Conservation (phyloP, 1,140 invertebrate genomes). For the Helicoverpa zea region DNA sequence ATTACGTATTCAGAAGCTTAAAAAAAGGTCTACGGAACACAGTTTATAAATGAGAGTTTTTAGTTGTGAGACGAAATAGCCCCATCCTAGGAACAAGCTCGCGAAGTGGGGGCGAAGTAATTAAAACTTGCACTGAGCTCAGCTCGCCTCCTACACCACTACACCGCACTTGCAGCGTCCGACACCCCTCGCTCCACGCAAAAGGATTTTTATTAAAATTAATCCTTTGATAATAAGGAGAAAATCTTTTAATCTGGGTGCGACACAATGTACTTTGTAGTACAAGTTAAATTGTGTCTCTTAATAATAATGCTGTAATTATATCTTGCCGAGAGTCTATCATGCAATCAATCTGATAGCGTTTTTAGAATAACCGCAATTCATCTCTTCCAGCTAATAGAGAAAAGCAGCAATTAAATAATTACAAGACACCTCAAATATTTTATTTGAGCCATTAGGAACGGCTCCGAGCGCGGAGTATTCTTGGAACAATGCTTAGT, state of each 20-base stretch:
- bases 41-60: slow-evolving; percentile 79
- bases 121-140: slow-evolving; percentile 74
- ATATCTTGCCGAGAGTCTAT: not conserved
- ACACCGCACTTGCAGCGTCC: slow-evolving; percentile 48
- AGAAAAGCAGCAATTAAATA: slow-evolving; percentile 29
- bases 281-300: not conserved
- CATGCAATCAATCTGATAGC: not conserved
- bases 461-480: slow-evolving; percentile 59
- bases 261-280: not conserved
- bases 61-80: slow-evolving; percentile 73
- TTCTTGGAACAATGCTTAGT: slow-evolving; percentile 76
- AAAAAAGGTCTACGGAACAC: slow-evolving; percentile 62
- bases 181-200: slow-evolving; percentile 38
- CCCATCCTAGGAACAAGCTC: slow-evolving; percentile 68
- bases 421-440: slow-evolving; percentile 62
- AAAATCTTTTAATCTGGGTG: slow-evolving; percentile 27
- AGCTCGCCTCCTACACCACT: slow-evolving; percentile 35
- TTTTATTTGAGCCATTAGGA: slow-evolving; percentile 71
- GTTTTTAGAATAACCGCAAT: not conserved
- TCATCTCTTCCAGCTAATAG: not conserved
- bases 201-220: slow-evolving; percentile 54
- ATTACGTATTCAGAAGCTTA: slow-evolving; percentile 61
- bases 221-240: slow-evolving; percentile 46
- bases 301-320: not conserved
- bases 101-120: slow-evolving; percentile 73